Evolutionary conservation across 2,113 vertebrate genomes (phyloP).

Genomic region (Gambusia holbrooki): DNA sequence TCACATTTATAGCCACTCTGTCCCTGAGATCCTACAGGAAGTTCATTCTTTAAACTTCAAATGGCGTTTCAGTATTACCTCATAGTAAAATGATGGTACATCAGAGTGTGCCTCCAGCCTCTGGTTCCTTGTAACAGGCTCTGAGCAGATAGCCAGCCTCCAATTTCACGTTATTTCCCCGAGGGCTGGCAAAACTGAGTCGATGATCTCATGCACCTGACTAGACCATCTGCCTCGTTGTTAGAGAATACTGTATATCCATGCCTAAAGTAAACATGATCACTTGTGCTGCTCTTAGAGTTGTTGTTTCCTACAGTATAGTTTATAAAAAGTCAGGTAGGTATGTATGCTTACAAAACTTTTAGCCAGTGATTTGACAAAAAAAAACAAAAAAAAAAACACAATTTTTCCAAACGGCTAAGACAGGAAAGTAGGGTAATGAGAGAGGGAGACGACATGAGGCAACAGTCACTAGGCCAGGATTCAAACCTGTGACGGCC

Average conservation of each 20-base stretch:
- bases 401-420: too few species aligned
- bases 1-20: constrained; percentile 25
- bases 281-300: not conserved
- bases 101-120: constrained; percentile 27
- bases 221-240: constrained; percentile 50
- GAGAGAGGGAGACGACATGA: too few species aligned
- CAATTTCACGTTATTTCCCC: constrained; percentile 50
- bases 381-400: constrained; percentile 26
- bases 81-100: constrained; percentile 13
- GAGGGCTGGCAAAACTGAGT: constrained; percentile 49
- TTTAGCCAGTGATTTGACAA: not conserved
- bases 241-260: constrained; percentile 7
- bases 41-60: constrained; percentile 37
- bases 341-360: constrained; percentile 24
- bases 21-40: constrained; percentile 22
- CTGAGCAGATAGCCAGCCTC: constrained; percentile 18
- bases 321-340: constrained; percentile 17
- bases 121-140: constrained; percentile 18
- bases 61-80: constrained; percentile 3
- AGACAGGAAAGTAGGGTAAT: too few species aligned
- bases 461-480: too few species aligned
- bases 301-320: constrained; percentile 3
- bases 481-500: too few species aligned
- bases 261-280: constrained; percentile 32
- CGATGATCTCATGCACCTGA: constrained; percentile 45